Evolutionary conservation across 2,888 invertebrate genomes (phyloP), one percentile per base, ranked within the genome.

Genomic region (Epinotia nisella): DNA sequence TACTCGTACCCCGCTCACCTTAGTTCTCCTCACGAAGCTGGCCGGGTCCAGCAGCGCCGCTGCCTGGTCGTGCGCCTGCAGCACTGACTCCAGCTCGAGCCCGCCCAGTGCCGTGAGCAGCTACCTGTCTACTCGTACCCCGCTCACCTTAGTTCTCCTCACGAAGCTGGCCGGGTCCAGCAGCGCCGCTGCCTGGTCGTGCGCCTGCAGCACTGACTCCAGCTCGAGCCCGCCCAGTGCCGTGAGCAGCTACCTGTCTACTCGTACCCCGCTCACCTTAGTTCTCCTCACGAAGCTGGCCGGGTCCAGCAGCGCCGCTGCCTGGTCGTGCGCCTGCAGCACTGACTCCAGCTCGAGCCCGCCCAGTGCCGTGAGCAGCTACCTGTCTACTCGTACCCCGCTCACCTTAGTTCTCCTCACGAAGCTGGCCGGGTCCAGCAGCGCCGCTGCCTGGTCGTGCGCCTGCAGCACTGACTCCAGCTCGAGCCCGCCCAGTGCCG

Each of bases 11-110:
- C 29, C 5, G 3, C 49, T 71, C 39, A 92, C 92, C 91, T 92
- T 92, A 84, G 87, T 87, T 86, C 90, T 87, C 84, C 90, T 70
- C 86, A 86, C 84, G 91, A 95, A 95, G 84, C 95, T 94, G 19
- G 95, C 94, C 56, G 96, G 94, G 83, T 95, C 97, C 67, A 97
- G 94, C 76, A 95, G 92, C 51, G 96, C 95, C 11, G 98, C 97
- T 29, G 98, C 96, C 80, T 97, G 96, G 92, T 99, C 99, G 92
- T 99, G 99, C 61, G 98, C 97, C 83, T 96, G 95, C 78, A 99
- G 94, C 29, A 99, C 94, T 60, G 97, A 98, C 93, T 98, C 98
- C 90, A 98, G 94, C 91, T 98, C 98, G 87, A 98, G 96, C 79
- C 97, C 96, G 76, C 97, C 97, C 75, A 98, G 94, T 75, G 98